Evolutionary conservation across 2,888 invertebrate genomes (phyloP).

Genomic region (Cancer borealis): DNA sequence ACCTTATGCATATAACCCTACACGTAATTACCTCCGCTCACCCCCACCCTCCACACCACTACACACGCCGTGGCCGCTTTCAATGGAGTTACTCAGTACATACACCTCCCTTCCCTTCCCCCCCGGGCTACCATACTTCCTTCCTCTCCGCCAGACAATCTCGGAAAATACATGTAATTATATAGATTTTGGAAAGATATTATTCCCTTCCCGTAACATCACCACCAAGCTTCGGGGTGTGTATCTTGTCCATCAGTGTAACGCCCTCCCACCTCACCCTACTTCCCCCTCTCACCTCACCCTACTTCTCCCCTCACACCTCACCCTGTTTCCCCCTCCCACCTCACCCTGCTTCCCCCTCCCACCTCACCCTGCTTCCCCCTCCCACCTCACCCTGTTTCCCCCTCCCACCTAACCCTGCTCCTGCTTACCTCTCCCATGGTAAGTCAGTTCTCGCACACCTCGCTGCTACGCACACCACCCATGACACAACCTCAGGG

Average conservation of each 20-base stretch:
- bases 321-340: too few relatives aligned
- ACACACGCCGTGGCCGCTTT: neutral
- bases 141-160: neutral
- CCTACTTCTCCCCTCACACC: too few relatives aligned
- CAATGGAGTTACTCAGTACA: neutral
- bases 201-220: neutral
- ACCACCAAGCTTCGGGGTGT: neutral
- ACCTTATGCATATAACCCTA: constrained; percentile 9
- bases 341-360: too few relatives aligned
- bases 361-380: too few relatives aligned
- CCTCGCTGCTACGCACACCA: neutral
- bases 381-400: too few relatives aligned
- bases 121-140: neutral
- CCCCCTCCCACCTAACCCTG: too few relatives aligned
- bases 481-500: neutral
- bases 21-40: constrained; percentile 5
- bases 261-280: neutral
- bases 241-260: constrained; percentile 5
- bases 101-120: neutral
- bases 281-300: neutral
- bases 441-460: neutral
- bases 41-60: neutral
- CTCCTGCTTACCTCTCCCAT: too few relatives aligned
- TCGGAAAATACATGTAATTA: constrained; percentile 2
- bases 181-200: neutral